phyloP scores from a whole-genome alignment of 2,888 invertebrate genomes.

The Pollenia labialis region DNA sequence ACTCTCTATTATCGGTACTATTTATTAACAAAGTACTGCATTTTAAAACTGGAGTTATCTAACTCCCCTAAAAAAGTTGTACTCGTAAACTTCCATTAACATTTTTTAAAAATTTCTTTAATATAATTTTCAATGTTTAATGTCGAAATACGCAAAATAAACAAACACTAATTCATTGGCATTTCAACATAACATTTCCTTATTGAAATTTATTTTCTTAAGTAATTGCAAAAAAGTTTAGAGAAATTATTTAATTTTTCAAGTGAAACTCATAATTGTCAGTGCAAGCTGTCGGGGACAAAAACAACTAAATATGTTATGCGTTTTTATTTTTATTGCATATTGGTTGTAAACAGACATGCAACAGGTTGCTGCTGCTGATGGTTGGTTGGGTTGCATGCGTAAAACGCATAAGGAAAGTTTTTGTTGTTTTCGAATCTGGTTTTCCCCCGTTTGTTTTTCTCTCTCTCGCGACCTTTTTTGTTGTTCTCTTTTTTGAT shows the following conservation, averaged over 20 bases:
- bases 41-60: too few species aligned
- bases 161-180: slow-evolving; percentile 38
- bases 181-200: slow-evolving; percentile 56
- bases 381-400: slow-evolving; percentile 50
- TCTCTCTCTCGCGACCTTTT: slow-evolving; percentile 7
- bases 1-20: too few species aligned
- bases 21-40: too few species aligned
- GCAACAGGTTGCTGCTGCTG: slow-evolving; percentile 55
- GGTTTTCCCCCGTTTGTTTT: slow-evolving; percentile 33
- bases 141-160: slow-evolving; percentile 37
- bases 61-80: too few species aligned
- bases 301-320: slow-evolving; percentile 24
- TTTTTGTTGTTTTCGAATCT: slow-evolving; percentile 20
- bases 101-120: neutral
- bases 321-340: slow-evolving; percentile 20
- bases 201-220: slow-evolving; percentile 53
- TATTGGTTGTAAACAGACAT: slow-evolving; percentile 22
- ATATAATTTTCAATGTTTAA: slow-evolving; percentile 17
- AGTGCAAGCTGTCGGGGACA: slow-evolving; percentile 8
- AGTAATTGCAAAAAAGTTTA: slow-evolving; percentile 44
- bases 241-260: slow-evolving; percentile 70
- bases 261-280: slow-evolving; percentile 69
- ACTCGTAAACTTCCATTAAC: too few species aligned
- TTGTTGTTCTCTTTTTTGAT: slow-evolving; percentile 34
- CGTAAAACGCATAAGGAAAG: slow-evolving; percentile 63